Percentiles rank a stretch among this genome's conserved stretches.
Conservation (phyloP, 35 echinoderm and acorn worm genomes). For the Ptychodera flava region DNA sequence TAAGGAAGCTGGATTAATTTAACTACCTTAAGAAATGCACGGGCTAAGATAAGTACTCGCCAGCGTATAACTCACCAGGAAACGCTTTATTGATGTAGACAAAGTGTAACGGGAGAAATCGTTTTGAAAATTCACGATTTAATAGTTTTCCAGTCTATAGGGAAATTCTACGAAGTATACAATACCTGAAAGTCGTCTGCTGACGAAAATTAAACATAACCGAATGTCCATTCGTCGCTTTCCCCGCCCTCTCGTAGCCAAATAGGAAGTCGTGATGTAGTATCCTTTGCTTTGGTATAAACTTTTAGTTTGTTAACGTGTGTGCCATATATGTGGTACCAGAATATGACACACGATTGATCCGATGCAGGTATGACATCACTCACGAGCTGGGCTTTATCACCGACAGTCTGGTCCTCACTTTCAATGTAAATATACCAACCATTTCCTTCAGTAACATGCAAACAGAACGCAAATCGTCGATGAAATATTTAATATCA, state of each 20-base stretch:
- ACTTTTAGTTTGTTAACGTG: conserved; percentile 19
- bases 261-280: not conserved
- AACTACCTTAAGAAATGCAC: too few relatives aligned
- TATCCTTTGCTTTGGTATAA: conserved; percentile 7
- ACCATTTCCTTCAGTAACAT: not conserved
- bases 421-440: not conserved
- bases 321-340: conserved; percentile 66
- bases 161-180: too few relatives aligned
- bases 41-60: too few relatives aligned
- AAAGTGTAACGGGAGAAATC: too few relatives aligned
- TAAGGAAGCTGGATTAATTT: not conserved
- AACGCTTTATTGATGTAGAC: too few relatives aligned
- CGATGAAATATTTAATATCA: too few relatives aligned
- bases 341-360: conserved; percentile 38
- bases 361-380: not conserved
- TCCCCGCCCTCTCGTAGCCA: not conserved
- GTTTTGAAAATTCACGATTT: too few relatives aligned
- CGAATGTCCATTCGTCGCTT: not conserved
- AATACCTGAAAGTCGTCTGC: not conserved
- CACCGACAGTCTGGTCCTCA: not conserved
- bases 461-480: too few relatives aligned
- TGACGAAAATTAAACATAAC: not conserved
- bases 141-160: too few relatives aligned
- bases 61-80: too few relatives aligned
- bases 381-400: not conserved